phyloP scores from a whole-genome alignment of 2,888 invertebrate genomes.

The Tachina fera region DNA sequence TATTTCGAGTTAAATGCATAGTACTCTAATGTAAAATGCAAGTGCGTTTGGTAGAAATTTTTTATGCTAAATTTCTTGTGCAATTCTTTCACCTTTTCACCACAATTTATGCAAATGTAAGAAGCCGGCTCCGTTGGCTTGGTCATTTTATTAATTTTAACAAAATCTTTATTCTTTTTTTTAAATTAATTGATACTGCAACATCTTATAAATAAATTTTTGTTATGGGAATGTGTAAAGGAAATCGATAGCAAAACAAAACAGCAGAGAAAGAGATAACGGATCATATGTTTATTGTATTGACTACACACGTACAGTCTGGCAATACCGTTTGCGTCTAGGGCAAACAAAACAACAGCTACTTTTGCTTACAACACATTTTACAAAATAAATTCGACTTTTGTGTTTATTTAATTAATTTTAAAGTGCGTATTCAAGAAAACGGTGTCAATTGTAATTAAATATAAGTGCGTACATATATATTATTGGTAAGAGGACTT shows the following conservation, averaged over 20 bases:
- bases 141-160: constrained; percentile 14
- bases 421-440: too few relatives aligned
- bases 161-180: not conserved
- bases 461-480: too few relatives aligned
- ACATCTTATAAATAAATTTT: too few relatives aligned
- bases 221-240: not conserved
- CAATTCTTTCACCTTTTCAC: constrained; percentile 85
- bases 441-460: too few relatives aligned
- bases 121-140: not conserved
- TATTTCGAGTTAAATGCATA: not conserved
- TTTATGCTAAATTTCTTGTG: constrained; percentile 87
- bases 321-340: not conserved
- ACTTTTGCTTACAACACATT: too few relatives aligned
- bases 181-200: not conserved
- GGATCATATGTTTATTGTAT: not conserved
- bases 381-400: too few relatives aligned
- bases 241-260: constrained; percentile 47
- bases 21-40: too few relatives aligned
- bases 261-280: not conserved
- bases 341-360: too few relatives aligned
- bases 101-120: constrained; percentile 88
- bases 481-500: too few relatives aligned
- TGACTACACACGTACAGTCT: not conserved
- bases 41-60: not conserved
- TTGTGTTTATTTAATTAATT: too few relatives aligned